Evolutionary conservation across 2,797 vertebrate species (phyloP), one percentile per base, ranked within the genome.

Genomic region (Cryptoprocta ferox): DNA sequence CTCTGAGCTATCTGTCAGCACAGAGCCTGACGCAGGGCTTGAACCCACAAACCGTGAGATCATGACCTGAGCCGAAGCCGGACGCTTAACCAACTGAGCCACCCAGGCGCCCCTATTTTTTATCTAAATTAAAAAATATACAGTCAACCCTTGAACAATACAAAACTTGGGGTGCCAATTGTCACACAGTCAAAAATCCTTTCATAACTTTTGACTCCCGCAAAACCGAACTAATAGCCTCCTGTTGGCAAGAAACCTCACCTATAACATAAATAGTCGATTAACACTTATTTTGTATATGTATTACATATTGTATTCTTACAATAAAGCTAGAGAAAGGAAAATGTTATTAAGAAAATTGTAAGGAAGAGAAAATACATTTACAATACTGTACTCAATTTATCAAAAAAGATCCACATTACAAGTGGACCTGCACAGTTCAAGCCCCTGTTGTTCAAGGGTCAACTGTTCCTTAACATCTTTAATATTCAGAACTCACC

Each of bases 401-500:
- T 48, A 76, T 3, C 8, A 16, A 76, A 76, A 76, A 76, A 32
- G 15, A 48, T 32, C 73, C 19, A 19, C 12, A 5, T 63, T 63
- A 30, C 13, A 63, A 30, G 61, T 30, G 19, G 61, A 63, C 61
- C 61, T 14, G 61, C 61, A 30, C 12, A 63, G 61, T 48, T 48
- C 15, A 48, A 71, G 28, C 15, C 15, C 42, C n/a, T 48, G 28
- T 76, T 28, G 30, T 30, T 76, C 42, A 76, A 30, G 42, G 39
- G 73, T 45, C 73, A 76, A 48, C 8, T 48, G 42, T 76, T 45
- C 71, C 45, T 63, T 37, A 85, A 85, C 26, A 73, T n/a, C n/a
- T n/a, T n/a, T n/a, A n/a, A n/a, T 71, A 96, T 42, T 88, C 50
- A 91, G 32, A 42, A 68, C 97, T 98, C 97, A 99, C 99, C 99